Evolutionary conservation across 2,888 invertebrate species (phyloP).

Genomic region (Acanthopleura granulata): DNA sequence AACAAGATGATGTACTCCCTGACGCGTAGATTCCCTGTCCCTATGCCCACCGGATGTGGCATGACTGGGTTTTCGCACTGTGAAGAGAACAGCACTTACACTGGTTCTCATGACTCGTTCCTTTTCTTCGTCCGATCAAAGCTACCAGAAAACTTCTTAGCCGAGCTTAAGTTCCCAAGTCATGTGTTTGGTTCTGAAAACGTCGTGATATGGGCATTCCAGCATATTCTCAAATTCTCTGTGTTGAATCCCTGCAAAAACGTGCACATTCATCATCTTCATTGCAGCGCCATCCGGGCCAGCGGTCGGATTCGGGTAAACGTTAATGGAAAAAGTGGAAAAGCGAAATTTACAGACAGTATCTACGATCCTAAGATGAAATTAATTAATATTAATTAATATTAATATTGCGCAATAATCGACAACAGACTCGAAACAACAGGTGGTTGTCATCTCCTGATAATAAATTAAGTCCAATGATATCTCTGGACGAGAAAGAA

Average conservation of each 20-base stretch:
- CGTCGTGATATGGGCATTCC: neutral
- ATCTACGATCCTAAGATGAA: neutral
- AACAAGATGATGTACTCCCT: neutral
- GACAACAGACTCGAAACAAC: too few relatives aligned
- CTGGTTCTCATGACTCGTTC: conserved; percentile 1
- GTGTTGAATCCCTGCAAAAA: conserved; percentile 8
- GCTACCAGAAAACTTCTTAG: neutral
- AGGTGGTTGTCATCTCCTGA: too few relatives aligned
- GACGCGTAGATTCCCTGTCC: neutral
- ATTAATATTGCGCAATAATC: too few relatives aligned
- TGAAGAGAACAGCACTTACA: neutral
- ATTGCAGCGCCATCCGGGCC: neutral
- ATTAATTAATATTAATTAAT: too few relatives aligned
- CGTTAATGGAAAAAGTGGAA: neutral
- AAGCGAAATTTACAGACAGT: neutral
- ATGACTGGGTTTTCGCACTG: neutral
- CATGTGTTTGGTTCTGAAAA: conserved; percentile 1
- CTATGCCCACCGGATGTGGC: neutral
- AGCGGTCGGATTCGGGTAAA: neutral
- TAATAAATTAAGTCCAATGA: too few relatives aligned
- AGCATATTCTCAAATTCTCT: neutral
- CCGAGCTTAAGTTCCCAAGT: neutral
- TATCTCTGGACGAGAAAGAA: too few relatives aligned
- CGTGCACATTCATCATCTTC: neutral
- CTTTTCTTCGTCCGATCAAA: neutral